Evolutionary conservation across 2,113 vertebrate species (phyloP).

Genomic region (Crotalus horridus): DNA sequence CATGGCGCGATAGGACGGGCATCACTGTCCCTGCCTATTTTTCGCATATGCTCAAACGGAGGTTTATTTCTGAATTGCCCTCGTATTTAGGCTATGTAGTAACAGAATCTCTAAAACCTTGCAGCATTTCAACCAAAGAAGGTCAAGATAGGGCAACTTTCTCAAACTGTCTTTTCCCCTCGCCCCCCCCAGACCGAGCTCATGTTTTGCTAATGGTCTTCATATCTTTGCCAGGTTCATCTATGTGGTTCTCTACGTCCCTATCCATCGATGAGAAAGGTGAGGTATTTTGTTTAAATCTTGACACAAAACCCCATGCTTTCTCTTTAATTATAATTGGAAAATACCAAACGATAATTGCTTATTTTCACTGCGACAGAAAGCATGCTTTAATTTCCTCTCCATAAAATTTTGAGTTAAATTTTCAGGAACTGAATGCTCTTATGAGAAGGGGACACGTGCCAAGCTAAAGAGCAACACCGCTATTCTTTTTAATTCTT

Average conservation of each 20-base stretch:
- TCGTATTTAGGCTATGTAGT: neutral
- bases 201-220: neutral
- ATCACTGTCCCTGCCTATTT: too few species aligned
- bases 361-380: neutral
- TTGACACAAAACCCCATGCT: neutral
- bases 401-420: neutral
- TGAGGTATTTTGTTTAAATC: neutral
- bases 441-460: neutral
- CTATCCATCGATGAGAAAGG: neutral
- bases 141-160: neutral
- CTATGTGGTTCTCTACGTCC: neutral
- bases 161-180: neutral
- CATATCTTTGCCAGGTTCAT: neutral
- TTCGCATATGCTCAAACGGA: too few species aligned
- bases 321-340: neutral
- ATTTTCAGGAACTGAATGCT: neutral
- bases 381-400: neutral
- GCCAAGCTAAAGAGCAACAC: neutral
- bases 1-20: too few species aligned
- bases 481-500: neutral
- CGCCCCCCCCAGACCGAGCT: fast-evolving
- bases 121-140: neutral
- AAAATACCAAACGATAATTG: neutral
- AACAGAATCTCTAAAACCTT: neutral
- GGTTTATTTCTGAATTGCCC: too few species aligned